These are phyloP conservation scores for Paragorgia papillata DNA, from an alignment of 92 coral and sea anemone genomes.

Conservation along the genomic window DNA sequence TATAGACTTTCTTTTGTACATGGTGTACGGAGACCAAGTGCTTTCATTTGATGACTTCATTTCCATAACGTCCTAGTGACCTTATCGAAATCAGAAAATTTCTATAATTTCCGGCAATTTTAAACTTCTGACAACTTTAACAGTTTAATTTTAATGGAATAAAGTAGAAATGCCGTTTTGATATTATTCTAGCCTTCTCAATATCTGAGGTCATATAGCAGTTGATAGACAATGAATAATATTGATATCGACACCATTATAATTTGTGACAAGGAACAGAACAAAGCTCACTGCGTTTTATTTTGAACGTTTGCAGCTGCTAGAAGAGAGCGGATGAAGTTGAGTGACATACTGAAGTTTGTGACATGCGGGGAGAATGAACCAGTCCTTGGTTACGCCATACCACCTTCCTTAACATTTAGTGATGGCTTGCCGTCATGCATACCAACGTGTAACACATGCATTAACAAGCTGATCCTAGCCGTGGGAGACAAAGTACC, in stretches of 20 bases:
- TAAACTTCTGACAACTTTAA: not conserved
- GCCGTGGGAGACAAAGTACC: conserved; percentile 40
- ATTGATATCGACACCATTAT: not conserved
- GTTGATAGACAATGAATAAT: too few species aligned
- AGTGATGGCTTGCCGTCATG: conserved; percentile 36
- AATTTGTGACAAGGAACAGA: not conserved
- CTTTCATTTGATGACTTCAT: too few species aligned
- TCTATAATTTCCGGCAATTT: too few species aligned
- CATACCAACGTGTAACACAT: conserved; percentile 60
- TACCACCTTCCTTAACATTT: conserved; percentile 43
- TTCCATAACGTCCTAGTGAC: too few species aligned
- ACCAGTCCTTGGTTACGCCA: conserved; percentile 53
- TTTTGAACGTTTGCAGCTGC: conserved; percentile 49
- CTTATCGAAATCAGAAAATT: too few species aligned
- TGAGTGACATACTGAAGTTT: conserved; percentile 45
- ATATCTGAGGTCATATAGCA: too few species aligned
- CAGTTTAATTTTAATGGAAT: too few species aligned
- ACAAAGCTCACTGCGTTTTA: not conserved
- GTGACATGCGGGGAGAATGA: conserved; percentile 55
- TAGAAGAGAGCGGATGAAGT: conserved; percentile 44
- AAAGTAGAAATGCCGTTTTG: too few species aligned
- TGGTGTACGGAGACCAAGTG: too few species aligned
- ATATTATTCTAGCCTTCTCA: too few species aligned
- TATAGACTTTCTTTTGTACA: too few species aligned
- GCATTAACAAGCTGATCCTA: conserved; percentile 50